Conservation (phyloP, 2,888 invertebrate genomes). For the Maniola hyperantus region DNA sequence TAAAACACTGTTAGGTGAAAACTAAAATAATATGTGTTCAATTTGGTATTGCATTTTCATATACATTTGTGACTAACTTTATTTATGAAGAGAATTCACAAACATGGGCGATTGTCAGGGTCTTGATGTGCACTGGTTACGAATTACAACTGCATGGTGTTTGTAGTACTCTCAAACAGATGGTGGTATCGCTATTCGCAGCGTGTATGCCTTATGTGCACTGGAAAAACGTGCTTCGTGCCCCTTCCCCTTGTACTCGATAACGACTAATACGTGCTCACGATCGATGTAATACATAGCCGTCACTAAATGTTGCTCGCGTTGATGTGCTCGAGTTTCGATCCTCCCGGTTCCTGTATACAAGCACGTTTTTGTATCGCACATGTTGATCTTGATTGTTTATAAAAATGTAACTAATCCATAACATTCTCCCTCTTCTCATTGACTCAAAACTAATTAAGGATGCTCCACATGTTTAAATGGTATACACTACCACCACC, state of each 20-base stretch:
- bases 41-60: slow-evolving; percentile 59
- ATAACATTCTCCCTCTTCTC: slow-evolving; percentile 82
- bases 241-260: not conserved
- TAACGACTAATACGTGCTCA: not conserved
- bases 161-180: slow-evolving; percentile 68
- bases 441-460: slow-evolving; percentile 81
- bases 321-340: slow-evolving; percentile 11
- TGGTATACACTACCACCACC: slow-evolving; percentile 78
- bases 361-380: slow-evolving; percentile 59
- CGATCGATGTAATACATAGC: slow-evolving; percentile 1
- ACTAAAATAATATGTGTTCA: slow-evolving; percentile 63
- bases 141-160: slow-evolving; percentile 73
- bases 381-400: slow-evolving; percentile 56
- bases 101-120: slow-evolving; percentile 54
- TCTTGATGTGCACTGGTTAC: slow-evolving; percentile 63
- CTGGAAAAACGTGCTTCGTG: slow-evolving; percentile 55
- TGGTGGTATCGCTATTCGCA: slow-evolving; percentile 63
- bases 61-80: slow-evolving; percentile 65
- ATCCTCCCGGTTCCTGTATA: slow-evolving; percentile 39
- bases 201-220: slow-evolving; percentile 57
- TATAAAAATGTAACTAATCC: slow-evolving; percentile 79
- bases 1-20: slow-evolving; percentile 80
- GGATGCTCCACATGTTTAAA: slow-evolving; percentile 80
- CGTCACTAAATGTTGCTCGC: slow-evolving; percentile 1
- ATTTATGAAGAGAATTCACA: slow-evolving; percentile 39